Percentiles rank a stretch among this genome's conserved stretches.
These are phyloP conservation scores for Cephonodes hylas DNA, from an alignment of 2,888 invertebrate genomes.

Conservation along the genomic window DNA sequence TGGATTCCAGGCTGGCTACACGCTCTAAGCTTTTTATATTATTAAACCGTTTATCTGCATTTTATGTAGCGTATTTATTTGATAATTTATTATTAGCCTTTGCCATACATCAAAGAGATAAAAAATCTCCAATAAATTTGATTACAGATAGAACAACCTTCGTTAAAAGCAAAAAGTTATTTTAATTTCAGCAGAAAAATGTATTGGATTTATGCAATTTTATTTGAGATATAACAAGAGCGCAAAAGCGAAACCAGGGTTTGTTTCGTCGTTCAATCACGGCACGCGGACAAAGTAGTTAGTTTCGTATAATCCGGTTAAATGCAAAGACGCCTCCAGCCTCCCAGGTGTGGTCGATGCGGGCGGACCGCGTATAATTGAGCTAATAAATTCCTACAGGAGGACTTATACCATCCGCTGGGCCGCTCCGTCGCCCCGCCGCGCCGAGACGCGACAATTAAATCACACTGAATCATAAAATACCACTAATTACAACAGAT, in stretches of 20 bases:
- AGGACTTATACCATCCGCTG: conserved; percentile 48
- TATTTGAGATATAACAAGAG: background rate
- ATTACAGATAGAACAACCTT: conserved; percentile 11
- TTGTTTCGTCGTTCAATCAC: background rate
- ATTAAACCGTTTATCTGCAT: no score
- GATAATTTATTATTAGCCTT: background rate
- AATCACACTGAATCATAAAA: conserved; percentile 67
- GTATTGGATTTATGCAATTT: background rate
- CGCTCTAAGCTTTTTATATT: background rate
- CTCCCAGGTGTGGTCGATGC: conserved; percentile 51
- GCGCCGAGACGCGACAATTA: conserved; percentile 69
- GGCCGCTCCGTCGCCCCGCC: conserved; percentile 33
- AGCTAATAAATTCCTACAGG: conserved; percentile 66
- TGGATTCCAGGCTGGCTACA: background rate
- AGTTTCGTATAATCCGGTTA: conserved; percentile 46
- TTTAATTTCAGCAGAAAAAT: background rate
- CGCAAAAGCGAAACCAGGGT: background rate
- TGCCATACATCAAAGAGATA: background rate
- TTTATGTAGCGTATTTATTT: background rate
- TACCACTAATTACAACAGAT: conserved; percentile 57
- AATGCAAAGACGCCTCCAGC: conserved; percentile 46
- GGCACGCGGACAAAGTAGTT: conserved; percentile 25
- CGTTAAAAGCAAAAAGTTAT: conserved; percentile 13
- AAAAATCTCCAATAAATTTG: conserved; percentile 1
- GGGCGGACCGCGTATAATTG: conserved; percentile 70